Evolutionary conservation across 30 jellyfish, hydroid and myxozoan species (phyloP).

Genomic region (Euphysa ruthae): DNA sequence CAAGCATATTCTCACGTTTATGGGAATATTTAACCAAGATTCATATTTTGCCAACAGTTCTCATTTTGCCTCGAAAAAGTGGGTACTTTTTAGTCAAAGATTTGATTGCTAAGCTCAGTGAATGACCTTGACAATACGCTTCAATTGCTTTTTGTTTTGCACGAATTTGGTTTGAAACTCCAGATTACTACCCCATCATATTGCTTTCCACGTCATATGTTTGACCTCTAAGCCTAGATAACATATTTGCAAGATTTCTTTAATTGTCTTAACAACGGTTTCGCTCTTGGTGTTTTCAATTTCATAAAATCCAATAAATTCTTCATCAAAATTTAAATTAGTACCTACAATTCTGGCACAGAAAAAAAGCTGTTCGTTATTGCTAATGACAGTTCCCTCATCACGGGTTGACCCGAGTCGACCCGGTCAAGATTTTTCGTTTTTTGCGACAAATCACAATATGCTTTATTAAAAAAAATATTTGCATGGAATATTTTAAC

Average conservation of each 20-base stretch:
- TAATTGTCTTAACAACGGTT: neutral
- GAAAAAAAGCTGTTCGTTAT: neutral
- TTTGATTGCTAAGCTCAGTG: neutral
- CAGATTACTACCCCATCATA: neutral
- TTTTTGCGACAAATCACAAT: no score
- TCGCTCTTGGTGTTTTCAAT: conserved; percentile 1
- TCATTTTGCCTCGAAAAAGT: neutral
- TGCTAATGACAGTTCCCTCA: neutral
- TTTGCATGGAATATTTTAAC: no score
- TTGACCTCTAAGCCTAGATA: neutral
- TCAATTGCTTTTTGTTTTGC: neutral
- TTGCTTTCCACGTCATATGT: neutral
- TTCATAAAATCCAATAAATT: neutral
- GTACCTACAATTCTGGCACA: neutral
- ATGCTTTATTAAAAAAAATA: no score
- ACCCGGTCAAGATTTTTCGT: no score
- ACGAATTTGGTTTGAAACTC: neutral
- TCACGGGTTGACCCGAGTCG: no score
- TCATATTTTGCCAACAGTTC: neutral
- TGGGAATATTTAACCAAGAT: conserved; percentile 45
- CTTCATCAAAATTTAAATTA: neutral
- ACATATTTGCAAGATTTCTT: neutral
- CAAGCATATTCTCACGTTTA: no score
- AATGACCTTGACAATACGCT: neutral
- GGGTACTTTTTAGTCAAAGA: neutral